Conservation (phyloP, 2,113 vertebrate species). For the Hypomesus transpacificus region DNA sequence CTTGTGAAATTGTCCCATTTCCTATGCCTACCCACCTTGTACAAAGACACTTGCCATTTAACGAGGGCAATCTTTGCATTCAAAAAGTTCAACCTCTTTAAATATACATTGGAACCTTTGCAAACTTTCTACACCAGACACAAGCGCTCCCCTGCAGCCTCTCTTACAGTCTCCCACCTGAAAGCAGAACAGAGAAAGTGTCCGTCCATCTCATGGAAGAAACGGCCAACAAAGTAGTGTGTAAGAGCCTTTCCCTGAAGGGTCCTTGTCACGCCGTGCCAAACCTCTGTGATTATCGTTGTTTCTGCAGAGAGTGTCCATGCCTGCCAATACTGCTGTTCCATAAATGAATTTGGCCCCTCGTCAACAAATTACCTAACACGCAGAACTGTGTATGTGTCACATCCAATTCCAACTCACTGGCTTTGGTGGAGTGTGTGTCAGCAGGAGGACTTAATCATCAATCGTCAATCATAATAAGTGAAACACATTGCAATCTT, state of each 20-base stretch:
- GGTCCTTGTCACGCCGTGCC: slow-evolving; percentile 69
- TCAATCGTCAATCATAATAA: slow-evolving; percentile 76
- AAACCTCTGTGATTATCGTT: slow-evolving; percentile 75
- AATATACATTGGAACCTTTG: slow-evolving; percentile 29
- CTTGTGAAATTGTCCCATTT: too few species aligned
- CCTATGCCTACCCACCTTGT: too few species aligned
- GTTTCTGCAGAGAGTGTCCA: slow-evolving; percentile 72
- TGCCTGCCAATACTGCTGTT: slow-evolving; percentile 74
- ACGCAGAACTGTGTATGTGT: slow-evolving; percentile 73
- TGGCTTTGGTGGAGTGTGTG: slow-evolving; percentile 67
- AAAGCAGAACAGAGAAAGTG: slow-evolving; percentile 55
- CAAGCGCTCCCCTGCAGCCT: slow-evolving; percentile 5
- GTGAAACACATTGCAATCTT: slow-evolving; percentile 63
- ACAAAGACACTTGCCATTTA: too few species aligned
- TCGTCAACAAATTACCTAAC: slow-evolving; percentile 76
- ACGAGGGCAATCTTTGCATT: too few species aligned
- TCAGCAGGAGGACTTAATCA: slow-evolving; percentile 74
- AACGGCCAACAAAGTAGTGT: slow-evolving; percentile 69
- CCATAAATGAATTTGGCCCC: slow-evolving; percentile 77
- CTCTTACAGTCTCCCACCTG: slow-evolving; percentile 31
- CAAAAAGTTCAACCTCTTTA: slow-evolving; percentile 17
- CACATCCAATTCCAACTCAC: slow-evolving; percentile 74
- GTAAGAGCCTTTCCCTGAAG: slow-evolving; percentile 73
- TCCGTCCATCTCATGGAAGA: slow-evolving; percentile 65
- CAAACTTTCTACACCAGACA: slow-evolving; percentile 25